Evolutionary conservation across 2,888 invertebrate genomes (phyloP), one percentile per base, ranked within the genome.

Genomic region (Tenthredo notha): DNA sequence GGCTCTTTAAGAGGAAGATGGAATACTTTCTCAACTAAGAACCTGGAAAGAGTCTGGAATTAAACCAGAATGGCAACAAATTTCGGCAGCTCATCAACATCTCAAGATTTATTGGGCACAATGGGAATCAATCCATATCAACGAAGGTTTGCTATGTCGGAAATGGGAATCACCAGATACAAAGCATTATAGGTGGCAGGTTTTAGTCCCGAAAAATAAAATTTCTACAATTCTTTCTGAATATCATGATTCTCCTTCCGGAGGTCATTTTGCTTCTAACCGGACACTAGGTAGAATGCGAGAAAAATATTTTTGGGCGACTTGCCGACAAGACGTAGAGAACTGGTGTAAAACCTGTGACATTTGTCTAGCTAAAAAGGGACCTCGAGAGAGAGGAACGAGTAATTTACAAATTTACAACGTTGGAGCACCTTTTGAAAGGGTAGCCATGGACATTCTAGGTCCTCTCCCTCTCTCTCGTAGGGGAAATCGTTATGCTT

Each of bases 211-310:
- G 29, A 83, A 61, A 29, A 86, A 75, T 37, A 85, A 33, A 33
- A 2, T 33, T 87, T 43, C 37, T 12, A 15, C 78, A 86, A 72
- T 72, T 88, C 18, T 40, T 90, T 9, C 74, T 78, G 87, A 87
- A 82, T 15, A 47, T 65, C 29, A 90, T 84, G 85, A 87, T 86
- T 88, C 88, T 40, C 84, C 88, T 6, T 75, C 88, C 0, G 89
- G 89, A 29, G 89, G 89, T n/a, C 89, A 90, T 84, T 88, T 90
- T 18, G 89, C 90, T 10, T 77, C 89, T 0, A 87, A 89, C 29
- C 89, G 89, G 65, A 90, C 89, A 0, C 70, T 89, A 33, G 65
- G 84, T 4, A 88, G 88, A 75, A 86, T 89, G 84, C 86, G 77
- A 43, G 89, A 87, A 87, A 88, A 70, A 61, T 91, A 88, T 72